phyloP scores from a whole-genome alignment of 2,888 invertebrate genomes.

The Eueremaeus valkanovi region DNA sequence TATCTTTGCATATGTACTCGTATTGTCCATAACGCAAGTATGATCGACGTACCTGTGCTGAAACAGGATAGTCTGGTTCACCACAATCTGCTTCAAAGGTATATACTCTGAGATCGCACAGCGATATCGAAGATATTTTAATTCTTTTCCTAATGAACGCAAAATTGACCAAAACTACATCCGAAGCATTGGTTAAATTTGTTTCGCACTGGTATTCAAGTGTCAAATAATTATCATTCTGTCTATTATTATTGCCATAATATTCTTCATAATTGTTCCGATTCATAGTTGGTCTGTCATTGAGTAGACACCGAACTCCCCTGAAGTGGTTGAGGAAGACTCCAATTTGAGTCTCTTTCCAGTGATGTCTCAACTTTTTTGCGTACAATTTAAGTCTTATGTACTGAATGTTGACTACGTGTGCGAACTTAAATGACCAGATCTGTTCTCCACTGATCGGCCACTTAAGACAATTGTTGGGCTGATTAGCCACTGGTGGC shows the following conservation, averaged over 20 bases:
- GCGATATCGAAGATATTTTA: neutral
- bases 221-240: slow-evolving; percentile 2
- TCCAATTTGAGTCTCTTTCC: neutral
- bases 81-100: neutral
- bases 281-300: neutral
- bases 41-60: neutral
- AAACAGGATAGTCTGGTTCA: neutral
- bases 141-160: neutral
- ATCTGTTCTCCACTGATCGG: neutral
- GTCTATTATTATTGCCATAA: neutral
- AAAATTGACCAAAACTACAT: neutral
- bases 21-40: neutral
- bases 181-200: neutral
- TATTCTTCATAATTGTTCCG: neutral
- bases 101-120: slow-evolving; percentile 17
- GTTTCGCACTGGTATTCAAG: neutral
- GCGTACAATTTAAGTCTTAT: slow-evolving; percentile 7
- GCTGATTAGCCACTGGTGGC: neutral
- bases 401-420: neutral
- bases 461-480: slow-evolving; percentile 8
- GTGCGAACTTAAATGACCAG: neutral
- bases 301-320: neutral
- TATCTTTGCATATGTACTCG: slow-evolving; percentile 6
- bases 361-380: neutral
- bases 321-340: neutral